Percentiles rank a stretch among this genome's conserved stretches.
phyloP scores from a whole-genome alignment of 2,797 vertebrate genomes.

The Xiphorhynchus erythropygius region DNA sequence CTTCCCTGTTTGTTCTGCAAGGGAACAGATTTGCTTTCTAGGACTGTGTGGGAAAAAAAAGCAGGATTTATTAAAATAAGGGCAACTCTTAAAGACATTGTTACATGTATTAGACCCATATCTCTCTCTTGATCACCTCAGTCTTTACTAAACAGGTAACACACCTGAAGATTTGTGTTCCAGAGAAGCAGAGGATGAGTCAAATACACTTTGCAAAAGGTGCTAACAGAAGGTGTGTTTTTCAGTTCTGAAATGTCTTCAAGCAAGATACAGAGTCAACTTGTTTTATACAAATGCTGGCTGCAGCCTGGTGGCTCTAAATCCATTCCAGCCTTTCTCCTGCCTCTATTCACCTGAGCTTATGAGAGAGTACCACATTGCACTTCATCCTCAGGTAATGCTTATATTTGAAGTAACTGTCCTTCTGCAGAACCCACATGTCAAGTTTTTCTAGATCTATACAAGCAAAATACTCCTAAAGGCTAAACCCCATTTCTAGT shows the following conservation, averaged over 20 bases:
- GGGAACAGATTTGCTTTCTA: neutral
- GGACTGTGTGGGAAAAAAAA: neutral
- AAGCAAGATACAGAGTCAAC: slow-evolving; percentile 85
- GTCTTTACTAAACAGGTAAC: neutral
- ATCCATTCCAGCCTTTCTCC: slow-evolving; percentile 90
- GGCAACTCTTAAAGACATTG: neutral
- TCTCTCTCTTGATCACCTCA: neutral
- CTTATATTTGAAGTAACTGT: neutral
- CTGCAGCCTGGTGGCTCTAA: slow-evolving; percentile 94
- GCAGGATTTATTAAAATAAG: neutral
- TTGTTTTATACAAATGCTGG: slow-evolving; percentile 95
- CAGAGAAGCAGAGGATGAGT: neutral
- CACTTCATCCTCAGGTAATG: slow-evolving; percentile 88
- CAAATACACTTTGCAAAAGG: neutral
- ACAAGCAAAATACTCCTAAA: neutral
- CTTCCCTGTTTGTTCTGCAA: neutral
- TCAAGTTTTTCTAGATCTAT: neutral
- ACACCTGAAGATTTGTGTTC: neutral
- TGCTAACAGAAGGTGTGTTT: slow-evolving; percentile 34
- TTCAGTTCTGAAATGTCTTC: slow-evolving; percentile 93
- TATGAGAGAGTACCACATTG: slow-evolving; percentile 90
- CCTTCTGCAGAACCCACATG: neutral
- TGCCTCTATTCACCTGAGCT: slow-evolving; percentile 87
- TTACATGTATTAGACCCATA: accelerated
- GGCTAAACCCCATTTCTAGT: neutral